These are phyloP conservation scores for Dysdera silvatica DNA, from an alignment of 1,140 invertebrate genomes.

Conservation along the genomic window DNA sequence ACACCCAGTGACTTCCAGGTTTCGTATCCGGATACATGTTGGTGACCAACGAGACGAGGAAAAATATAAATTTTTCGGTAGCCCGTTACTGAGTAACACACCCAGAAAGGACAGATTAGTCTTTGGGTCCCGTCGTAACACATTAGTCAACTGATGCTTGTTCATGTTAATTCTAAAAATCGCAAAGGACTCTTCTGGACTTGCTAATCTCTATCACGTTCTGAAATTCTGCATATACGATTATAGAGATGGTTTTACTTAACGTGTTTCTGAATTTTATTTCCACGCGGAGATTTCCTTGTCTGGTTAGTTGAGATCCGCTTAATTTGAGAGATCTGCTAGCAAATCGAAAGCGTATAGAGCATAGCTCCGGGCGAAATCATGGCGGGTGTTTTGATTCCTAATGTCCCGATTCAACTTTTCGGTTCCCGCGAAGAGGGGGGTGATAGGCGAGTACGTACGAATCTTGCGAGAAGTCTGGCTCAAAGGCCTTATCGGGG, in stretches of 20 bases:
- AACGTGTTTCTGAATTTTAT: neutral
- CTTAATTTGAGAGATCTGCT: neutral
- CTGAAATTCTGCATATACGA: neutral
- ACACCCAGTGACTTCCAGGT: too few relatives aligned
- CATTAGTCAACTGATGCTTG: too few relatives aligned
- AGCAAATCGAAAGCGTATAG: neutral
- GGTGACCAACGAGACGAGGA: too few relatives aligned
- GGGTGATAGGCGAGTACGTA: neutral
- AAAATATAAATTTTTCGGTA: too few relatives aligned
- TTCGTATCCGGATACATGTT: too few relatives aligned
- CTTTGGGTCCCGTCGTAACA: too few relatives aligned
- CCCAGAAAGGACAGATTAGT: too few relatives aligned
- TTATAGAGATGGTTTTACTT: neutral
- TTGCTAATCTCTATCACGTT: slow-evolving; percentile 8
- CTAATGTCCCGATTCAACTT: neutral
- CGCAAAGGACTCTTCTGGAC: neutral
- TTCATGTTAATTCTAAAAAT: neutral
- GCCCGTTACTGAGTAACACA: too few relatives aligned
- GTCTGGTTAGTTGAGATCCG: neutral
- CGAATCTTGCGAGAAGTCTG: neutral
- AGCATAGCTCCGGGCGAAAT: neutral
- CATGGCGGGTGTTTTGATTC: neutral
- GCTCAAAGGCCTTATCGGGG: neutral
- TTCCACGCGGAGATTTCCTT: slow-evolving; percentile 1
- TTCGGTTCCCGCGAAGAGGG: neutral